Conservation (phyloP, 2,888 invertebrate species). For the Incurvaria masculella region DNA sequence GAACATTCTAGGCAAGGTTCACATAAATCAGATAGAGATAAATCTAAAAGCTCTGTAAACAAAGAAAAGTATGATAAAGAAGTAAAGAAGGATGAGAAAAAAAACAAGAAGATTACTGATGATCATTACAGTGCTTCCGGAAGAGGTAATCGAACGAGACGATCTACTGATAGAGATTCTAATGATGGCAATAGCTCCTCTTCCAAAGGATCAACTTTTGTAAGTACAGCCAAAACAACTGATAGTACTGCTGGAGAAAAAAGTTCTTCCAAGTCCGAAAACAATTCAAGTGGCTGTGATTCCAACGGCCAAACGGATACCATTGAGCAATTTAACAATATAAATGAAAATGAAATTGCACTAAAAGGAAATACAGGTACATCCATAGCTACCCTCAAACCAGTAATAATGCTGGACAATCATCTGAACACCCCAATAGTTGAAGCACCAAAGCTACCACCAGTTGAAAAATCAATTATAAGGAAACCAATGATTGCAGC, state of each 20-base stretch:
- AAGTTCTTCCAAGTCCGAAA: conserved; percentile 45
- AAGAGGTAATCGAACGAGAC: conserved; percentile 60
- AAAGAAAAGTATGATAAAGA: conserved; percentile 39
- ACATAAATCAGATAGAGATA: conserved; percentile 43
- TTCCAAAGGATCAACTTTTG: conserved; percentile 40
- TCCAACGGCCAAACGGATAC: conserved; percentile 53
- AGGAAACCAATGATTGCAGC: conserved; percentile 68
- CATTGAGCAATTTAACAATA: conserved; percentile 25
- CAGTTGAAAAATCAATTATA: conserved; percentile 47
- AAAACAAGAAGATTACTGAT: conserved; percentile 58
- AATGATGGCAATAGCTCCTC: conserved; percentile 65
- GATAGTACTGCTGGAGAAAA: conserved; percentile 34
- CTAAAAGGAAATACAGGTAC: too few relatives aligned
- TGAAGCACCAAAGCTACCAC: conserved; percentile 34
- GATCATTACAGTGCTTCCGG: conserved; percentile 69
- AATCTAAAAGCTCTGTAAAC: conserved; percentile 29
- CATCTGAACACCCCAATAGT: conserved; percentile 35
- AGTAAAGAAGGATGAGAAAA: conserved; percentile 39
- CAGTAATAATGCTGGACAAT: conserved; percentile 36
- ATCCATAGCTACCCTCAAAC: too few relatives aligned
- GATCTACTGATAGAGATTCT: conserved; percentile 77
- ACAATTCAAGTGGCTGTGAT: conserved; percentile 44
- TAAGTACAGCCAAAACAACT: conserved; percentile 32
- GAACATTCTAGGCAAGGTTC: conserved; percentile 30
- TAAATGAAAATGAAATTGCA: conserved; percentile 21